Evolutionary conservation across 2,888 invertebrate genomes (phyloP).

Genomic region (Eilema depressum): DNA sequence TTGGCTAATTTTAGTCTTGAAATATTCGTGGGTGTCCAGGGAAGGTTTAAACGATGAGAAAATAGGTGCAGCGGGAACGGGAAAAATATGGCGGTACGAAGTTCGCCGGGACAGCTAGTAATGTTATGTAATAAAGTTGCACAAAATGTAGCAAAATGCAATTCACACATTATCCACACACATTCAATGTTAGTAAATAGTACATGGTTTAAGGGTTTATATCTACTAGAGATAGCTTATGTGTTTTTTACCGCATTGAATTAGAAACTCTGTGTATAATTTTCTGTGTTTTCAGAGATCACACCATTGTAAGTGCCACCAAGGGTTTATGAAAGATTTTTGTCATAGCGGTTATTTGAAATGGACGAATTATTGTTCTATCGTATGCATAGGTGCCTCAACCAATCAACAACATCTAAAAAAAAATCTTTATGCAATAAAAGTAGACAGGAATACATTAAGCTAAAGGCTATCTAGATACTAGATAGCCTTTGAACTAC

Average conservation of each 20-base stretch:
- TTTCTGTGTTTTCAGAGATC: not conserved
- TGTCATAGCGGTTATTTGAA: not conserved
- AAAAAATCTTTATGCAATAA: not conserved
- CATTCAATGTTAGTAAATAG: not conserved
- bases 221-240: not conserved
- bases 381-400: not conserved
- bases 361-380: not conserved
- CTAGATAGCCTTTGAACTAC: not conserved
- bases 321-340: slow-evolving; percentile 6
- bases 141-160: too few species aligned
- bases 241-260: not conserved
- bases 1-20: too few species aligned
- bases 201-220: not conserved
- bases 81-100: too few species aligned
- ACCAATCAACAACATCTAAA: not conserved
- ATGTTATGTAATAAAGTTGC: too few species aligned
- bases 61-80: too few species aligned
- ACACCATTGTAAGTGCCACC: not conserved
- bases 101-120: too few species aligned
- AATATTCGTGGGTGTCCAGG: too few species aligned
- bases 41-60: too few species aligned
- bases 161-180: not conserved
- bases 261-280: not conserved
- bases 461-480: not conserved
- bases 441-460: not conserved